phyloP scores from a whole-genome alignment of 2,113 vertebrate genomes.

The Emydura subglobosa region DNA sequence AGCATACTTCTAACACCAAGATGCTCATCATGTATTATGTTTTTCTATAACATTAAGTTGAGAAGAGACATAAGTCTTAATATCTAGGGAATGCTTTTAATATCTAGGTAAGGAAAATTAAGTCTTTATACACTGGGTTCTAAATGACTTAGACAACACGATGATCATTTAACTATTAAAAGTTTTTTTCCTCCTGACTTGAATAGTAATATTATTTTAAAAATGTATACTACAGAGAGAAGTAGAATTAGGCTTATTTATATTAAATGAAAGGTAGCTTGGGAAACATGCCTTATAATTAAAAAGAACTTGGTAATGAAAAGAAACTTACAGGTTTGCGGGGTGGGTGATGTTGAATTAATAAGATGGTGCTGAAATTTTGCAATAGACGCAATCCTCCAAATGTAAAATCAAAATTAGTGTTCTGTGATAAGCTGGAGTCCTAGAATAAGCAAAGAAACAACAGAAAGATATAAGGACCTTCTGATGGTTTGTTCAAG shows the following conservation, averaged over 20 bases:
- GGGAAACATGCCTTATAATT: conserved; percentile 38
- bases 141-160: neutral
- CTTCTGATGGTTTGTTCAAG: conserved; percentile 39
- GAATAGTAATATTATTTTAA: neutral
- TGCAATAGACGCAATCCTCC: conserved; percentile 3
- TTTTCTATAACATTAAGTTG: neutral
- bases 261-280: conserved; percentile 31
- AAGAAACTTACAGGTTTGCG: neutral
- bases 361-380: conserved; percentile 36
- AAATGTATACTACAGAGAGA: neutral
- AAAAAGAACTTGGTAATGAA: conserved; percentile 53
- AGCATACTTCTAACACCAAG: conserved; percentile 13
- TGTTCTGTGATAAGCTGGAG: conserved; percentile 9
- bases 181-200: neutral
- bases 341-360: conserved; percentile 2
- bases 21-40: conserved; percentile 5
- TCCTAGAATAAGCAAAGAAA: conserved; percentile 45
- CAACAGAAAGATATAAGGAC: neutral
- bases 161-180: neutral
- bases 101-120: neutral
- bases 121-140: neutral
- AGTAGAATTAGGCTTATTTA: conserved; percentile 22
- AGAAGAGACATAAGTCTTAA: neutral
- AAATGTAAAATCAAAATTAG: conserved; percentile 52
- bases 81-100: neutral